Conservation (phyloP, 2,113 vertebrate genomes). For the Hydrochoerus hydrochaeris region DNA sequence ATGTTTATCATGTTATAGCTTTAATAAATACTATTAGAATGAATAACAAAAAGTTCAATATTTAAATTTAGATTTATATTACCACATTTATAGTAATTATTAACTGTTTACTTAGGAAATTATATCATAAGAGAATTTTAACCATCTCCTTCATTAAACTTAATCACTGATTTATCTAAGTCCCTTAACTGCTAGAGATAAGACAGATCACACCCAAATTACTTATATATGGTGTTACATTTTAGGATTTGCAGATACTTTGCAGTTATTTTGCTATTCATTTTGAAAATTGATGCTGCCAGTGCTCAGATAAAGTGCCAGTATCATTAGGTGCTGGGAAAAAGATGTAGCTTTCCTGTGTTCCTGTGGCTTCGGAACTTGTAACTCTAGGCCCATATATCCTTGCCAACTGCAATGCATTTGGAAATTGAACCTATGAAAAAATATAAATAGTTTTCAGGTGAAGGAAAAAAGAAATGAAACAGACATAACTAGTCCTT, state of each 20-base stretch:
- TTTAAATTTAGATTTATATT: conserved; percentile 22
- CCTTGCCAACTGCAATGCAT: conserved; percentile 68
- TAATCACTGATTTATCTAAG: not conserved
- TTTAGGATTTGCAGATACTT: not conserved
- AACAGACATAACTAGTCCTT: conserved; percentile 57
- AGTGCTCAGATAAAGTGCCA: not conserved
- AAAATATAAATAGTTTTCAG: conserved; percentile 78
- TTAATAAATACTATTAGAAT: conserved; percentile 20
- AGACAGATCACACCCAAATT: not conserved
- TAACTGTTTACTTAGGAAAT: conserved; percentile 27
- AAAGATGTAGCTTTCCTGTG: not conserved
- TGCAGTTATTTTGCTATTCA: not conserved
- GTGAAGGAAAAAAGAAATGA: conserved; percentile 69
- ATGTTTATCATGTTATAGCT: conserved; percentile 37
- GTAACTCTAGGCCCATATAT: conserved; percentile 65
- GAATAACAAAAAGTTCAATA: conserved; percentile 27
- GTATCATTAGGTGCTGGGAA: not conserved
- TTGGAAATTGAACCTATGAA: conserved; percentile 77
- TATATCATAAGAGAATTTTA: conserved; percentile 26
- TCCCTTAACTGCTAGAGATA: not conserved
- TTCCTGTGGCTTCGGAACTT: conserved; percentile 44
- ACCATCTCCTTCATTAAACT: not conserved
- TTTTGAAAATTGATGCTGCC: not conserved
- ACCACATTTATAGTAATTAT: not conserved
- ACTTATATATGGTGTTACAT: not conserved